Base-by-base conservation (phyloP, 2,888 invertebrate species). In the Cataglyphis livida region DNA sequence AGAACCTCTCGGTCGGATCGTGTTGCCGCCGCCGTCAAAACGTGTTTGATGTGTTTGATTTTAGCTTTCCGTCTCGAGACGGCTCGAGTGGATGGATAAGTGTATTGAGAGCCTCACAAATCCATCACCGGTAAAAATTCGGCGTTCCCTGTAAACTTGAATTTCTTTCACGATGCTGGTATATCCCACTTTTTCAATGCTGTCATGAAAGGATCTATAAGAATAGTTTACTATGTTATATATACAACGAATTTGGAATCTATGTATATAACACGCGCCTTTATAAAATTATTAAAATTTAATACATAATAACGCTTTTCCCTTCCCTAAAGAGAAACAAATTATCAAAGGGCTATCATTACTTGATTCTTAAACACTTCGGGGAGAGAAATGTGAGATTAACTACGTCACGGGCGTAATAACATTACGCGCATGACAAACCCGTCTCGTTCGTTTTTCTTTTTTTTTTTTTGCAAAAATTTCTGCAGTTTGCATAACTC, bases 41-140 rank as follows among this genome's bases (percentile, higher is more conserved):
- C 62, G 51, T 76, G 51, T 75, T 64, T 90, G 90, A 90, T 90
- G 65, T 75, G 51, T 76, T 76, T 91, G 89, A 89, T 90, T 90
- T 90, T 89, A 70, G 86, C 86, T 88, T 88, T 86, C 81, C 75
- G 71, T 57, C 78, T 87, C 79, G 70, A 82, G 84, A 78, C 70
- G 81, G 70, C 61, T 84, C 71, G 51, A 84, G 82, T 85, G 88
- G 88, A 88, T 84, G 59, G 71, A 44, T 59, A 61, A 79, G 41
- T 79, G 61, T 54, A 81, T 81, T 64, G 81, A 73, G 61, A 83
- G 54, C 9, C 32, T 79, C 78, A 70, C 78, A 35, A 79, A 79
- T 79, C 78, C 78, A 78, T 78, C 70, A 41, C 10, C 76, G 70
- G 61, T 57, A 48, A 28, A 78, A 71, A 79, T 79, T 79, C 71